Evolutionary conservation across 2,113 vertebrate species (phyloP).

Genomic region (Ariopsis seemanni): DNA sequence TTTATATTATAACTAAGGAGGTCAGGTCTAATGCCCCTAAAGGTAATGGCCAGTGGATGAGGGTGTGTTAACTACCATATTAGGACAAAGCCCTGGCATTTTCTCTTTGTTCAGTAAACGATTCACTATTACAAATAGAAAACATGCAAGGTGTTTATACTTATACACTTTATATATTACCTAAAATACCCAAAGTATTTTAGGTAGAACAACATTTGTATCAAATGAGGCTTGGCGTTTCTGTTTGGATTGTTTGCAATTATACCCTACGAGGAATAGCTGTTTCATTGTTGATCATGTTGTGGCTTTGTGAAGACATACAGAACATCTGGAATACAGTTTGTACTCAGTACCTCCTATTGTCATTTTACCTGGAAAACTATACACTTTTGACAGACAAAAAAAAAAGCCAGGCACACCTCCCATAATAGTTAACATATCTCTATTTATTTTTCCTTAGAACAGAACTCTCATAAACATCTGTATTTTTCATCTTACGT

Average conservation of each 20-base stretch:
- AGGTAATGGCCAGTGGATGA: neutral
- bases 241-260: neutral
- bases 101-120: neutral
- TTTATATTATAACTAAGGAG: neutral
- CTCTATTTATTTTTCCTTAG: constrained; percentile 78
- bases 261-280: neutral
- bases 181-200: neutral
- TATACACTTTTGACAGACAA: neutral
- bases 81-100: neutral
- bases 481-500: constrained; percentile 72
- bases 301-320: neutral
- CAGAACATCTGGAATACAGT: neutral
- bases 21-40: neutral
- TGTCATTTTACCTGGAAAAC: neutral
- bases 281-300: neutral
- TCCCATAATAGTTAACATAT: constrained; percentile 72
- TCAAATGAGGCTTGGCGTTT: neutral
- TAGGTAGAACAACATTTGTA: neutral
- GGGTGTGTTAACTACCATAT: neutral
- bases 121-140: neutral
- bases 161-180: neutral
- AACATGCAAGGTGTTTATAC: neutral
- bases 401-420: constrained; percentile 59
- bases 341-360: neutral
- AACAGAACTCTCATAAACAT: constrained; percentile 80